Conservation (phyloP, 35 echinoderm and acorn worm genomes). For the Apostichopus californicus region DNA sequence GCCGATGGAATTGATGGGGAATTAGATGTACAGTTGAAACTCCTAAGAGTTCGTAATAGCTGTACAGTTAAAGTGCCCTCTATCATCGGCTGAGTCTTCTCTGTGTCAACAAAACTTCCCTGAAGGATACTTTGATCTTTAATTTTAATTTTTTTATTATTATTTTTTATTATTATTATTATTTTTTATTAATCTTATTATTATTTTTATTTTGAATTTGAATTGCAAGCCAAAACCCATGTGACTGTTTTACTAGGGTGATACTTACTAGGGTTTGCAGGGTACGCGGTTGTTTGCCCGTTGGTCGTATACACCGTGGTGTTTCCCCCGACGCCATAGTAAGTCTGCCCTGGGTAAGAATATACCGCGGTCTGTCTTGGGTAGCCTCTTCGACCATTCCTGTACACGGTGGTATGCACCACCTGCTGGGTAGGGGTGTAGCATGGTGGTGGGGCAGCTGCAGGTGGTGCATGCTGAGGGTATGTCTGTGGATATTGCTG, state of each 20-base stretch:
- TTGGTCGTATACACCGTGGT: constrained; percentile 54
- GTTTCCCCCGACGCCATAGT: not conserved
- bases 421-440: constrained; percentile 11
- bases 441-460: constrained; percentile 50
- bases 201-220: too few species aligned
- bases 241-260: not conserved
- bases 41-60: too few species aligned
- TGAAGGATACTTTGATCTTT: too few species aligned
- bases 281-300: not conserved
- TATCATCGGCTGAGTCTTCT: too few species aligned
- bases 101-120: too few species aligned
- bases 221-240: too few species aligned
- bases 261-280: not conserved
- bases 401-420: constrained; percentile 47
- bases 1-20: too few species aligned
- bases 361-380: constrained; percentile 49
- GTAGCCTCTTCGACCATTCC: constrained; percentile 24
- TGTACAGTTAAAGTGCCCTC: too few species aligned
- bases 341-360: constrained; percentile 60
- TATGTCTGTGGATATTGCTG: constrained; percentile 19
- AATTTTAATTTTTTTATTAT: too few species aligned
- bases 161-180: too few species aligned
- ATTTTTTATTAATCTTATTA: too few species aligned
- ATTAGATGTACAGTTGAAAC: too few species aligned
- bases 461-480: constrained; percentile 13